Base-by-base conservation (phyloP, 2,113 vertebrate species). In the Equus przewalskii region DNA sequence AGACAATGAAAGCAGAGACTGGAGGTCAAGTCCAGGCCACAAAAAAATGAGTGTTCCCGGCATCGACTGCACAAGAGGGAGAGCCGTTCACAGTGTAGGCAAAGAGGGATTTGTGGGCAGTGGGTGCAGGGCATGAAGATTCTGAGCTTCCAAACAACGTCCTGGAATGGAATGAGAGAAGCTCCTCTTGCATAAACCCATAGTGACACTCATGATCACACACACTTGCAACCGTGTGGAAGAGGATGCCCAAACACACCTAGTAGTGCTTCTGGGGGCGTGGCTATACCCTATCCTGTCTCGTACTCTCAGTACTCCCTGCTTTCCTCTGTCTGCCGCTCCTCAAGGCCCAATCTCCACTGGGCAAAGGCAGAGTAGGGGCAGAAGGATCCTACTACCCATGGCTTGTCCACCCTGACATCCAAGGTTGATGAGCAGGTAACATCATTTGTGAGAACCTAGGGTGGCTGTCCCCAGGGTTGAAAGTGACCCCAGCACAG, bases 161-260 rank as follows among this genome's bases (percentile, higher is more conserved):
- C 10, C n/a, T 64, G 9, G 13, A 60, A 14, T 2, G 30, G 26
- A 79, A 79, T 19, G 18, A 46, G 19, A 67, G 10, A 51, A 6
- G 9, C 7, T 10, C 21, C 1, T 65, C 3, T 14, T 70, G n/a
- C 16, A 12, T 70, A 51, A 76, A 65, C 28, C 33, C 36, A 33
- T 5, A 0, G 24, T 3, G 26, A 2, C 4, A 44, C 1, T 60
- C 44, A 18, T 13, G 18, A 11, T 3, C 15, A 13, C 14, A 44
- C 13, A 78, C 36, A 69, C 7, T 49, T 0, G 1, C 26, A 16
- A 60, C 19, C 10, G 15, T 2, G 1, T 19, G 24, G 18, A 2
- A 19, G 8, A 82, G 8, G 3, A 67, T 24, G 6, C n/a, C 28
- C 18, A n/a, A 15, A 79, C 5, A 36, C 8, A 28, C 14, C 18